Evolutionary conservation across 2,888 invertebrate genomes (phyloP).

Genomic region (Caenorhabditis sp.): DNA sequence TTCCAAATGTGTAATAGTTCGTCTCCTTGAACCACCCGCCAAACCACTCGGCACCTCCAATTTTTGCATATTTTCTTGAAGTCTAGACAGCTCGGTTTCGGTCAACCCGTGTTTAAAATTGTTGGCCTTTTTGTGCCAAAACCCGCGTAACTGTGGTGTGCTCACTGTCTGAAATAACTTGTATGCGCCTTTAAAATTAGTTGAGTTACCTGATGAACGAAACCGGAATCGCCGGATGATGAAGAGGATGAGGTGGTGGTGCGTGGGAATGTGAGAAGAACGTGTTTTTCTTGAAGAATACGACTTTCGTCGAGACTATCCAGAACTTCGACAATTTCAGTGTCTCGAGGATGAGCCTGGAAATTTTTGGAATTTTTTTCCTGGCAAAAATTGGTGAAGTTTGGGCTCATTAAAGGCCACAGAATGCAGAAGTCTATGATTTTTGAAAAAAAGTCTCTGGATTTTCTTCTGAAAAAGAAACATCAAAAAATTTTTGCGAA

Average conservation of each 20-base stretch:
- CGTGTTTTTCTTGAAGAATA: constrained; percentile 31
- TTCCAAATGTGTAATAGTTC: background rate
- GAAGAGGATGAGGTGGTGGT: constrained; percentile 23
- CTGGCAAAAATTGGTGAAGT: too few species aligned
- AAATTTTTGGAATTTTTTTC: background rate
- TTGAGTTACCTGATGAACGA: constrained; percentile 28
- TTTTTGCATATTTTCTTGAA: constrained; percentile 21
- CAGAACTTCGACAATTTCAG: constrained; percentile 38
- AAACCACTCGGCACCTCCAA: background rate
- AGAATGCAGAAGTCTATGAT: too few species aligned
- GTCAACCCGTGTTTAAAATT: constrained; percentile 27
- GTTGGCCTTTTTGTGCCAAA: constrained; percentile 44
- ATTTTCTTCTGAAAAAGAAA: too few species aligned
- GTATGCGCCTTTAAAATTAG: background rate
- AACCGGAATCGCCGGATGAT: constrained; percentile 11
- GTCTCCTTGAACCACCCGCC: background rate
- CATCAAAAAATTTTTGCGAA: too few species aligned
- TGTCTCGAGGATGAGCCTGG: constrained; percentile 46
- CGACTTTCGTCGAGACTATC: constrained; percentile 29
- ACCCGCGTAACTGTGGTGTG: constrained; percentile 44
- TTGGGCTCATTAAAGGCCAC: too few species aligned
- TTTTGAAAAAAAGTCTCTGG: too few species aligned
- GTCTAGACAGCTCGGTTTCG: constrained; percentile 28
- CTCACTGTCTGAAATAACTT: constrained; percentile 17
- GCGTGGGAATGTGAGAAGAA: constrained; percentile 31